A percentile compares a stretch with the other conserved stretches of the same genome.
Evolutionary conservation across 1,140 invertebrate species (phyloP).

Genomic region (Phocides pigmalion): DNA sequence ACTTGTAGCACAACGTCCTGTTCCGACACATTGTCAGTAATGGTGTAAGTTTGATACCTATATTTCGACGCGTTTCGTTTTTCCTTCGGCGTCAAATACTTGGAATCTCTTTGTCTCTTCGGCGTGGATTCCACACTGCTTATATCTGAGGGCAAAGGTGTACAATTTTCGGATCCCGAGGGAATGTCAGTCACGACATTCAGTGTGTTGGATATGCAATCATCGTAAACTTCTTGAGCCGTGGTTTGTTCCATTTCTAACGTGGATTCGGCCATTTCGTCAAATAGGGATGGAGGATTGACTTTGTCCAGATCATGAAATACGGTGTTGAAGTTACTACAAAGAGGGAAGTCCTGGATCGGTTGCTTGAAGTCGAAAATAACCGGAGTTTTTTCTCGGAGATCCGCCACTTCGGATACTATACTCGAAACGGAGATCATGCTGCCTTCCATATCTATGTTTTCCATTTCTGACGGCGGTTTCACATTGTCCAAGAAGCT

Average conservation of each 20-base stretch:
- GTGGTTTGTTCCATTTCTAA: conserved; percentile 83
- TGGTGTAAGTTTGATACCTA: conserved; percentile 91
- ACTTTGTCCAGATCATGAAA: conserved; percentile 90
- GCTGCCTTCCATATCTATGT: conserved; percentile 91
- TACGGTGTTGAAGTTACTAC: conserved; percentile 83
- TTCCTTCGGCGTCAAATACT: conserved; percentile 89
- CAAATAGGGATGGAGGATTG: conserved; percentile 92
- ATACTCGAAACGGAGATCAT: conserved; percentile 94
- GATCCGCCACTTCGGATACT: conserved; percentile 89
- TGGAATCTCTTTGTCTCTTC: conserved; percentile 83
- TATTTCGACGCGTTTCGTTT: conserved; percentile 89
- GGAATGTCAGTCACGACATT: conserved; percentile 79
- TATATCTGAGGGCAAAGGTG: conserved; percentile 76
- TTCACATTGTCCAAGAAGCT: conserved; percentile 90
- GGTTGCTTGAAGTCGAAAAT: conserved; percentile 84
- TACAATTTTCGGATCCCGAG: conserved; percentile 74
- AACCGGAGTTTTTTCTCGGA: conserved; percentile 66
- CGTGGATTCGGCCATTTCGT: conserved; percentile 89
- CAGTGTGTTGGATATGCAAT: conserved; percentile 80
- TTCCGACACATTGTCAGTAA: conserved; percentile 83
- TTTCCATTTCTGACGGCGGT: conserved; percentile 92
- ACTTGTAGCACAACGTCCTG: conserved; percentile 55
- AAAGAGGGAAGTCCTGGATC: conserved; percentile 72
- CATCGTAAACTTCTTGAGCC: conserved; percentile 82
- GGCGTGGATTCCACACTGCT: conserved; percentile 90